Evolutionary conservation across 2,888 invertebrate species (phyloP).

Genomic region (Scaptomyza polygonia): DNA sequence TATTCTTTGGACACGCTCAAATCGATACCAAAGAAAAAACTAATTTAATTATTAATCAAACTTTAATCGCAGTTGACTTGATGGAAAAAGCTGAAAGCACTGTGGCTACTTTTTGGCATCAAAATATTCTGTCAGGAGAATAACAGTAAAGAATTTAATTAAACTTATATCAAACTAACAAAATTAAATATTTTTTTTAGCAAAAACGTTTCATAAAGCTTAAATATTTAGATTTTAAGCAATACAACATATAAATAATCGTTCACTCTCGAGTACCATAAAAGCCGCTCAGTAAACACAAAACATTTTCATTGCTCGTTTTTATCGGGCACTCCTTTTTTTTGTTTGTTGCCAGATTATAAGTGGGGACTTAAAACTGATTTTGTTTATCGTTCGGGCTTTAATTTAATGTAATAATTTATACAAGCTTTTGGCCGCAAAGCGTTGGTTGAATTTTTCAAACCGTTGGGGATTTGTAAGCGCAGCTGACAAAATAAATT

Average conservation of each 20-base stretch:
- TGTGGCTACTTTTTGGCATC: too few species aligned
- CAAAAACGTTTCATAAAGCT: not conserved
- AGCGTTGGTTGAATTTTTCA: slow-evolving; percentile 25
- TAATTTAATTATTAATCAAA: too few species aligned
- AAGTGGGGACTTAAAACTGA: slow-evolving; percentile 61
- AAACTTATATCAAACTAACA: too few species aligned
- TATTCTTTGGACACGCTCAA: slow-evolving; percentile 60
- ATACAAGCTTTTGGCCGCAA: slow-evolving; percentile 54
- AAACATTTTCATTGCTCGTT: not conserved
- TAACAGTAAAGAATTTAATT: too few species aligned
- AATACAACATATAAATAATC: not conserved
- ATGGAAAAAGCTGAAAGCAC: too few species aligned
- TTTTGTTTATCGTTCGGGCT: slow-evolving; percentile 46
- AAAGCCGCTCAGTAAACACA: not conserved
- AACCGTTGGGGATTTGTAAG: slow-evolving; percentile 57
- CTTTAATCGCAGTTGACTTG: too few species aligned
- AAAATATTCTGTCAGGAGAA: too few species aligned
- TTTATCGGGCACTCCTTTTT: slow-evolving; percentile 12
- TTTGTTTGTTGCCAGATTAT: slow-evolving; percentile 23
- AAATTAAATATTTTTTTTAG: not conserved
- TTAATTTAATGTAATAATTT: slow-evolving; percentile 70
- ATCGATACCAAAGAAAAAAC: slow-evolving; percentile 2
- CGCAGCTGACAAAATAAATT: slow-evolving; percentile 75
- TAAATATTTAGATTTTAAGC: not conserved
- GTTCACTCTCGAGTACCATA: not conserved